A percentile compares a stretch with the other conserved stretches of the same genome.
Conservation (phyloP, 2,888 invertebrate genomes). For the Dasysyrphus tricinctus region DNA sequence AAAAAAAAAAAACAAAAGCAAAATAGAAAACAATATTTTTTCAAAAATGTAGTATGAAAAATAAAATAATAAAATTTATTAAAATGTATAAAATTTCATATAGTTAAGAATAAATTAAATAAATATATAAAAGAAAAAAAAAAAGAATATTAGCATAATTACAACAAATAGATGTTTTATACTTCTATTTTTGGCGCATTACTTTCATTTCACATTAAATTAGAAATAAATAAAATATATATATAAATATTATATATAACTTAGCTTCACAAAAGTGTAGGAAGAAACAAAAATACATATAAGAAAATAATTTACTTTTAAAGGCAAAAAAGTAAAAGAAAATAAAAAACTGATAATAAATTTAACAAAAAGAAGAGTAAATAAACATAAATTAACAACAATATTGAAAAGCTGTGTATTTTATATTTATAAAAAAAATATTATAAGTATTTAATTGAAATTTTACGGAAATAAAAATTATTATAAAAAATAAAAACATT, state of each 20-base stretch:
- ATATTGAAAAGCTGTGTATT: conserved; percentile 50
- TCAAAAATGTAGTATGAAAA: conserved; percentile 65
- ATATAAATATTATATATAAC: conserved; percentile 5
- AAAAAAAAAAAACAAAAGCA: neutral
- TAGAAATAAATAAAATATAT: conserved; percentile 5
- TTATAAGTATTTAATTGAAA: conserved; percentile 50
- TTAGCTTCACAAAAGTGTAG: conserved; percentile 14
- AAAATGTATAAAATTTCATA: conserved; percentile 54
- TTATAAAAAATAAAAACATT: neutral
- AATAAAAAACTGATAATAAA: conserved; percentile 25
- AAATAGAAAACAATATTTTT: conserved; percentile 65
- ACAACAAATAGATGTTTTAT: conserved; percentile 35
- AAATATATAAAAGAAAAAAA: conserved; percentile 34
- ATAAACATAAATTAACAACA: conserved; percentile 21
- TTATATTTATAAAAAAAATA: conserved; percentile 58
- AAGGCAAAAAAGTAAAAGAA: conserved; percentile 5
- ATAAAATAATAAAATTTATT: conserved; percentile 30
- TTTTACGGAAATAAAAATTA: conserved; percentile 28
- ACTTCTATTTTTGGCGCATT: conserved; percentile 43
- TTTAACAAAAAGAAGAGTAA: conserved; percentile 2
- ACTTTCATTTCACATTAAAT: conserved; percentile 39
- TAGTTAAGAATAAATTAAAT: conserved; percentile 66
- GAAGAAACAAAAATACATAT: conserved; percentile 1
- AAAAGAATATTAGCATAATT: conserved; percentile 62
- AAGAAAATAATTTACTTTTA: neutral